Base-by-base conservation (phyloP, 1,140 invertebrate species). In the Pseudomyrmex flavicornis region DNA sequence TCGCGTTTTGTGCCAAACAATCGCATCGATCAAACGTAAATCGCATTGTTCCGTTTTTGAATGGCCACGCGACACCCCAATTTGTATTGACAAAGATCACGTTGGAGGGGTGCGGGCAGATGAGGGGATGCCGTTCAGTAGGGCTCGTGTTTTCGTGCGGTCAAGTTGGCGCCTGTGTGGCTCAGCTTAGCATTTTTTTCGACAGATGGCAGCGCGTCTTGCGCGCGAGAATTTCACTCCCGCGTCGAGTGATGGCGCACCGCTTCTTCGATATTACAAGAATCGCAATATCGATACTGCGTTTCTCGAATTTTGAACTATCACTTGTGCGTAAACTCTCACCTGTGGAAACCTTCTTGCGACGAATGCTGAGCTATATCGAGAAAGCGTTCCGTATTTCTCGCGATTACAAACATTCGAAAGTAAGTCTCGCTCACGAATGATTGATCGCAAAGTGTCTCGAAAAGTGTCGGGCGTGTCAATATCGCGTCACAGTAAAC, bases 141-240 rank as follows among this genome's bases (percentile, higher is more conserved):
- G 82, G 35, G 62, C 65, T 56, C 72, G 48, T 70, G 75, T 74
- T 76, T 85, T 72, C 77, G 65, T 86, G 54, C 85, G 84, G 86
- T 85, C 86, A 87, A 86, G 68, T 82, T 89, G 91, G 90, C 91
- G 92, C 90, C 88, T 88, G 87, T 35, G 35, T 35, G 35, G 82
- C 13, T 9, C 61, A 61, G 80, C 56, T 90, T 89, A 26, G 10
- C 56, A 84, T 89, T 85, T n/a, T 66, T 84, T 10, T 0, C 76
- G 54, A 26, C 13, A 82, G 85, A 82, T 87, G 58, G 79, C 88
- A 83, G 59, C 48, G 4, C 9, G 9, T 15, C 22, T 4, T 8
- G 17, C 5, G 7, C 8, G 48, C 4, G 58, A 9, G n/a, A n/a
- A n/a, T 8, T 13, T 58, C 17, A 17, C 5, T 20, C n/a, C 20